A percentile compares a stretch with the other conserved stretches of the same genome.
Evolutionary conservation across 2,113 vertebrate genomes (phyloP).

Genomic region (Erpornis zantholeuca): DNA sequence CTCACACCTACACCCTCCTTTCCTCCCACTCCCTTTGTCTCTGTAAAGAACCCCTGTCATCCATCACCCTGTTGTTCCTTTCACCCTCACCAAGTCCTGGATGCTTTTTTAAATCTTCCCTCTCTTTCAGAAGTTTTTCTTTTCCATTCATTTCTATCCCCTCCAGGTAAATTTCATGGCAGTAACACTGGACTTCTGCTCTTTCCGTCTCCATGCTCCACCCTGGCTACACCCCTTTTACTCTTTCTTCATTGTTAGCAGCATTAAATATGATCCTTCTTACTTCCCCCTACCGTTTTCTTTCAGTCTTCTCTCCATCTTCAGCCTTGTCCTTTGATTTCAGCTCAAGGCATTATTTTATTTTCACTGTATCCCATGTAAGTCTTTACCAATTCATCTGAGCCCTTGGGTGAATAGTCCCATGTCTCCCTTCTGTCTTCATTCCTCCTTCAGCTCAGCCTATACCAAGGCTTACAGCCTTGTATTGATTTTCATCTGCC

Average conservation of each 20-base stretch:
- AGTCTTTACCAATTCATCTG: background rate
- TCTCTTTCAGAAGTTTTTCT: background rate
- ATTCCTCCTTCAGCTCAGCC: background rate
- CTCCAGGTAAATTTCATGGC: background rate
- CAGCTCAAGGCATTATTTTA: background rate
- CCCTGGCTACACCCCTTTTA: background rate
- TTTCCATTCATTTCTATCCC: background rate
- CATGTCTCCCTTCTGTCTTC: background rate
- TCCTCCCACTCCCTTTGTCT: conserved; percentile 40
- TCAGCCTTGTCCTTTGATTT: background rate
- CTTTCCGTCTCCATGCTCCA: background rate
- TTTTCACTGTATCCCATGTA: background rate
- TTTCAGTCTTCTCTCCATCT: background rate
- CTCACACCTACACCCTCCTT: conserved; percentile 44
- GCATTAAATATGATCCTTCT: background rate
- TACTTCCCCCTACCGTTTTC: background rate
- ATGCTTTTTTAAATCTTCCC: background rate
- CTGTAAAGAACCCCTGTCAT: background rate
- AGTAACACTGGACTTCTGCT: background rate
- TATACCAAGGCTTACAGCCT: background rate
- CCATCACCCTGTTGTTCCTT: background rate
- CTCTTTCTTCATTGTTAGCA: background rate
- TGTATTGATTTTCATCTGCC: background rate
- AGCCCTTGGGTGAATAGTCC: background rate
- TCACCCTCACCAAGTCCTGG: background rate